Percentiles rank a stretch among this genome's conserved stretches.
These are phyloP conservation scores for Chionoecetes opilio DNA, from an alignment of 1,140 invertebrate species.

Conservation along the genomic window DNA sequence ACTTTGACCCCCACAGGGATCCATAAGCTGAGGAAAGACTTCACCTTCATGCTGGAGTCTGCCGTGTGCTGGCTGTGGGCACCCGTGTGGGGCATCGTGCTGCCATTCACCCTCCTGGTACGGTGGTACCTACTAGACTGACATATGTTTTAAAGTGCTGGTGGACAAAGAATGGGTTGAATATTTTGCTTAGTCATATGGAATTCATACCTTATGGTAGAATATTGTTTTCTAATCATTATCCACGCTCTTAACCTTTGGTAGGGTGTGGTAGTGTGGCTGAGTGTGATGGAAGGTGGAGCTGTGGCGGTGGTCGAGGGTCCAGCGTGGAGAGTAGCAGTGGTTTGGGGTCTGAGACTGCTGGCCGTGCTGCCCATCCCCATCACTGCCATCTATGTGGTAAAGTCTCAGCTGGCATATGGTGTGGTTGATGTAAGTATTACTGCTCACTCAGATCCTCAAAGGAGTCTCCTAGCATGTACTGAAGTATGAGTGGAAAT, in stretches of 20 bases:
- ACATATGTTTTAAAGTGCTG: background rate
- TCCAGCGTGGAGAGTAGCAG: slow-evolving; percentile 68
- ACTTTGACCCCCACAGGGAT: slow-evolving; percentile 59
- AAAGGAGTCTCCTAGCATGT: background rate
- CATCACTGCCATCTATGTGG: slow-evolving; percentile 79
- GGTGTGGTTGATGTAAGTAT: slow-evolving; percentile 78
- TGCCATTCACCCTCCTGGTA: slow-evolving; percentile 73
- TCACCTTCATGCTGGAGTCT: slow-evolving; percentile 79
- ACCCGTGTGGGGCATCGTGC: slow-evolving; percentile 76
- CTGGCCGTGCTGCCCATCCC: slow-evolving; percentile 73
- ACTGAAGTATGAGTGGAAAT: background rate
- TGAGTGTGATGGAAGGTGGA: slow-evolving; percentile 59
- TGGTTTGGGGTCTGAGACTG: slow-evolving; percentile 75
- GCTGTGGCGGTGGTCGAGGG: slow-evolving; percentile 62
- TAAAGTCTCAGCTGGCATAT: slow-evolving; percentile 80
- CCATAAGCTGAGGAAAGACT: slow-evolving; percentile 79
- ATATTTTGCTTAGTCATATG: background rate
- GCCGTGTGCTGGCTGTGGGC: slow-evolving; percentile 74
- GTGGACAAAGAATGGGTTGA: background rate
- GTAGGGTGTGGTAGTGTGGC: slow-evolving; percentile 72
- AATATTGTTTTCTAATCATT: background rate
- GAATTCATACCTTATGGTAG: background rate
- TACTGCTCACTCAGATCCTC: background rate
- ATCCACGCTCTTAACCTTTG: background rate
- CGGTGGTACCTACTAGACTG: too few relatives aligned